phyloP scores from a whole-genome alignment of 2,888 invertebrate genomes.

The Eubasilissa splendida region DNA sequence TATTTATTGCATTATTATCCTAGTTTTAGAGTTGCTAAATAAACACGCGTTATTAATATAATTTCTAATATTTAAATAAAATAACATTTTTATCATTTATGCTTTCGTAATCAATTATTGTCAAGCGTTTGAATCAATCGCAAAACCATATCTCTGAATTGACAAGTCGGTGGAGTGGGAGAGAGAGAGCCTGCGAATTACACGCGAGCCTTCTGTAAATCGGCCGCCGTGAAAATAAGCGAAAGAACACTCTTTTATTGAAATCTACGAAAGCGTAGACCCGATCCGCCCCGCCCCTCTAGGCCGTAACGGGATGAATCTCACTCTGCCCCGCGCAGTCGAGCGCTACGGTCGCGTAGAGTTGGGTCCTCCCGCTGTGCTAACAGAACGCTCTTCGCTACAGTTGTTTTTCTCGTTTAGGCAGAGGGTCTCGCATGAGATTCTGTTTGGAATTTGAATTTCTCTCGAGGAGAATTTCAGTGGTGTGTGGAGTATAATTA shows the following conservation, averaged over 20 bases:
- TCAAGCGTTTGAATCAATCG: conserved; percentile 29
- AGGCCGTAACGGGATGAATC: conserved; percentile 44
- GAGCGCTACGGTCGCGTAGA: conserved; percentile 43
- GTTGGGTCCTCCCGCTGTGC: not conserved
- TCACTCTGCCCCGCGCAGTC: conserved; percentile 54
- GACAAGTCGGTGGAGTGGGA: conserved; percentile 23
- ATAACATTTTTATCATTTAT: not conserved
- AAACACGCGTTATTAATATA: too few species aligned
- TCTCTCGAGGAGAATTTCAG: not conserved
- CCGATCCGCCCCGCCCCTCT: conserved; percentile 43
- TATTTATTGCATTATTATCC: too few species aligned
- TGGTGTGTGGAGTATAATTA: not conserved
- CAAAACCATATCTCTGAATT: conserved; percentile 30
- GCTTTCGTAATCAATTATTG: not conserved
- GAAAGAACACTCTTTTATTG: conserved; percentile 56
- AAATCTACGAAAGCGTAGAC: conserved; percentile 54
- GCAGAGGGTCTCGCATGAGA: not conserved
- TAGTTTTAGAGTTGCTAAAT: too few species aligned
- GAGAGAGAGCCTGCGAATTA: conserved; percentile 48
- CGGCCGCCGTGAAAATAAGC: conserved; percentile 50
- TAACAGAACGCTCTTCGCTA: not conserved
- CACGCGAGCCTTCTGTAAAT: conserved; percentile 38
- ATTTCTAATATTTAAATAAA: too few species aligned
- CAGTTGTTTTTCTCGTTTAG: conserved; percentile 23
- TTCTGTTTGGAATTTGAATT: not conserved